Evolutionary conservation across 1,140 invertebrate species (phyloP).

Genomic region (Drosophila bocqueti): DNA sequence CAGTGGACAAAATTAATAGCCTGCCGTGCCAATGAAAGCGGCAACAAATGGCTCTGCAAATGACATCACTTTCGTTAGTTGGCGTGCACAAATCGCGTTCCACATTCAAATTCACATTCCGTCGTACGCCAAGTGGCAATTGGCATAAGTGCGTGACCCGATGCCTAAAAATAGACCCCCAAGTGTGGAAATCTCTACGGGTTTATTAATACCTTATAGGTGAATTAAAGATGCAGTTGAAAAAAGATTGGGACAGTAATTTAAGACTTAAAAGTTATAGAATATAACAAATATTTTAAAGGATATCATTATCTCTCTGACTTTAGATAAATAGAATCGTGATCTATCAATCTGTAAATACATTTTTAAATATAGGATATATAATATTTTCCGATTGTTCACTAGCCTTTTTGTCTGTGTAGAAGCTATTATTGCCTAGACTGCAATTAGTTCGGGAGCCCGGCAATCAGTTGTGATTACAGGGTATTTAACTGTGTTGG

Average conservation of each 20-base stretch:
- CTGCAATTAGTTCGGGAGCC: conserved; percentile 26
- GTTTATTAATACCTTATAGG: conserved; percentile 8
- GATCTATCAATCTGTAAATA: not conserved
- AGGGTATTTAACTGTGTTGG: conserved; percentile 43
- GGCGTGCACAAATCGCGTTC: conserved; percentile 54
- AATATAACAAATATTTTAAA: not conserved
- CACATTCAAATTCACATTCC: conserved; percentile 44
- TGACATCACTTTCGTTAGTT: conserved; percentile 60
- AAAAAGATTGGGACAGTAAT: not conserved
- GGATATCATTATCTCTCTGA: not conserved
- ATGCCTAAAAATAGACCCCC: conserved; percentile 34
- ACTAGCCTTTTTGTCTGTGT: conserved; percentile 1
- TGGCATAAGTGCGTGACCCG: conserved; percentile 46
- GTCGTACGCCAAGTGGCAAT: conserved; percentile 40
- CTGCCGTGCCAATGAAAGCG: conserved; percentile 34
- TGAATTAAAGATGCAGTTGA: not conserved
- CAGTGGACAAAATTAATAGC: conserved; percentile 15
- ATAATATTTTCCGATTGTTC: not conserved
- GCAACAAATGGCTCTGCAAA: conserved; percentile 40
- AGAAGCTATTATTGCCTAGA: conserved; percentile 5
- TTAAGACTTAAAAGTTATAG: no score
- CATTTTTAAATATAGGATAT: not conserved
- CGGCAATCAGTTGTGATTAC: conserved; percentile 48
- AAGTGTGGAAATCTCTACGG: conserved; percentile 4
- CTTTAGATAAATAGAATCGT: not conserved